Percentiles rank a stretch among this genome's conserved stretches.
Conservation (phyloP, 2,797 vertebrate genomes). For the Oreonectes daqikongensis region DNA sequence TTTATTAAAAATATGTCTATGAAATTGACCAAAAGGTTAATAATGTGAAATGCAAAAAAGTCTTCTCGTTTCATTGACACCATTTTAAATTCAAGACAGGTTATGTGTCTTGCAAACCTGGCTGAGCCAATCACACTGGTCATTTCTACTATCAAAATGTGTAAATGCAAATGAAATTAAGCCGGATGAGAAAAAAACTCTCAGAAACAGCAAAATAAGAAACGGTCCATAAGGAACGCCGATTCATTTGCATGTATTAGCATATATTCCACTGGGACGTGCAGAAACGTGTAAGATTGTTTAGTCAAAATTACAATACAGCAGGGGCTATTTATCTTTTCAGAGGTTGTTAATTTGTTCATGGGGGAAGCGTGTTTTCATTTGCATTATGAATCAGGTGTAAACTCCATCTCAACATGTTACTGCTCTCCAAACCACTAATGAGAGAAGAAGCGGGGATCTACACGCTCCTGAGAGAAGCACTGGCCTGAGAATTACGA, state of each 20-base stretch:
- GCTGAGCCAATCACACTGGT: background rate
- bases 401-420: slow-evolving; percentile 73
- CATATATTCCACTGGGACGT: slow-evolving; percentile 64
- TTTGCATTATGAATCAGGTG: slow-evolving; percentile 78
- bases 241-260: slow-evolving; percentile 75
- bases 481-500: slow-evolving; percentile 71
- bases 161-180: slow-evolving; percentile 43
- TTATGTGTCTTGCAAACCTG: slow-evolving; percentile 8
- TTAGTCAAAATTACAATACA: slow-evolving; percentile 79
- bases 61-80: slow-evolving; percentile 5
- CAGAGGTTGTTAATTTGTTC: slow-evolving; percentile 80
- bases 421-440: slow-evolving; percentile 68
- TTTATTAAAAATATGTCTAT: background rate
- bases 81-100: slow-evolving; percentile 19
- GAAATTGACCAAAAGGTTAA: slow-evolving; percentile 5
- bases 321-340: slow-evolving; percentile 80
- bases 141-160: slow-evolving; percentile 26
- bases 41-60: slow-evolving; percentile 1
- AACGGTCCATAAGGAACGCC: slow-evolving; percentile 64
- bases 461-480: slow-evolving; percentile 62
- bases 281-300: slow-evolving; percentile 72
- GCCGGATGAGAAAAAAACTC: slow-evolving; percentile 65
- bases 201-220: slow-evolving; percentile 62
- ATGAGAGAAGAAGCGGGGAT: slow-evolving; percentile 69
- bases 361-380: slow-evolving; percentile 74